Conservation (phyloP, 2,113 vertebrate genomes). For the Mirza zaza region DNA sequence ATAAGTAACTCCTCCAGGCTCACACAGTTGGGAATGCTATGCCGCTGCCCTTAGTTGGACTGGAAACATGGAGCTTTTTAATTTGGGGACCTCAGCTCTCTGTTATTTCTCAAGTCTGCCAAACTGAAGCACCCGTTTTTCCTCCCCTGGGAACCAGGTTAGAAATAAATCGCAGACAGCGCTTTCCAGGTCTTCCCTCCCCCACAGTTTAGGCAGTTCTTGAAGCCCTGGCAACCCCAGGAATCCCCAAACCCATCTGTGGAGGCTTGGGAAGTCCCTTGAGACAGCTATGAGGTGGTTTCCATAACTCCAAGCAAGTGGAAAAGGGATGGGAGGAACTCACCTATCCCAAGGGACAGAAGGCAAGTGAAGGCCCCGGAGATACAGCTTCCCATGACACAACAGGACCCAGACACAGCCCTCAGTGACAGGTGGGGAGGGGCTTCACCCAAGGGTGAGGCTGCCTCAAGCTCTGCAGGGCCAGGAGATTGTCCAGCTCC, state of each 20-base stretch:
- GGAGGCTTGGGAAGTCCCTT: background rate
- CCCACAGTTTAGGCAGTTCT: background rate
- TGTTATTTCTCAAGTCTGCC: background rate
- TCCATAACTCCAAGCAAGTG: background rate
- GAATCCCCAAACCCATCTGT: background rate
- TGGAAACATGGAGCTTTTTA: background rate
- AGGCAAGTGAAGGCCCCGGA: background rate
- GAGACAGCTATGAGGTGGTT: background rate
- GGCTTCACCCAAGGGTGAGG: background rate
- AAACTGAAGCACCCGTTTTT: background rate
- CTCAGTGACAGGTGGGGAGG: background rate
- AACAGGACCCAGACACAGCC: background rate
- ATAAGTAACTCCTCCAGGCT: background rate
- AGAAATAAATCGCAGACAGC: background rate
- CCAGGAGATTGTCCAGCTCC: background rate
- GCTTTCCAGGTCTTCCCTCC: background rate
- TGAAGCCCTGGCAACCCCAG: background rate
- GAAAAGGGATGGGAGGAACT: background rate
- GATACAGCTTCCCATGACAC: background rate
- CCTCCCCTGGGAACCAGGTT: background rate
- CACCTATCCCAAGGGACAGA: background rate
- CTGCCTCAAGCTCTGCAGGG: background rate
- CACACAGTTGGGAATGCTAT: background rate
- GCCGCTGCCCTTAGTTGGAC: background rate
- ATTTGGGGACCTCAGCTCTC: no score